These are phyloP conservation scores for Hartigia nigra DNA, from an alignment of 2,888 invertebrate species.

Conservation along the genomic window DNA sequence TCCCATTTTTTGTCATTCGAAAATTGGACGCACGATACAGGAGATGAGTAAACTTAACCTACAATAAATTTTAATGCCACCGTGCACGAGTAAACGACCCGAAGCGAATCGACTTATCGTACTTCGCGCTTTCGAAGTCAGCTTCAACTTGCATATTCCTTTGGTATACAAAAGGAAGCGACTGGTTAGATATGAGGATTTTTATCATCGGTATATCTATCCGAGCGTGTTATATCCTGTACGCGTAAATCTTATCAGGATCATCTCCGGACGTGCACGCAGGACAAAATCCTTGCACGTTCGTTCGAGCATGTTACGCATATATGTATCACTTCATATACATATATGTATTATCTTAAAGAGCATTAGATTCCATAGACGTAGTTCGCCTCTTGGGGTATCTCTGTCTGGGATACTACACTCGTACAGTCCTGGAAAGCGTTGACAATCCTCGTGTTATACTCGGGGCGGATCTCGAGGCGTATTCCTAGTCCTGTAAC, in stretches of 20 bases:
- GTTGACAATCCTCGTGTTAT: conserved; percentile 2
- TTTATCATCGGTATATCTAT: not conserved
- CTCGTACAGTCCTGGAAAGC: not conserved
- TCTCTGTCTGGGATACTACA: not conserved
- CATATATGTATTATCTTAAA: not conserved
- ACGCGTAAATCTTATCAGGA: not conserved
- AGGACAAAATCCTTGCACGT: not conserved
- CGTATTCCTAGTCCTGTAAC: not conserved
- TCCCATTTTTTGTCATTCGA: not conserved
- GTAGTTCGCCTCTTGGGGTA: not conserved
- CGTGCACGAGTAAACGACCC: too few relatives aligned
- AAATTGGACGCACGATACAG: not conserved
- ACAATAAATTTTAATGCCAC: too few relatives aligned
- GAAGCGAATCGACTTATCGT: too few relatives aligned
- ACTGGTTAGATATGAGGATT: not conserved
- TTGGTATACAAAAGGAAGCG: not conserved
- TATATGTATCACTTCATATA: not conserved
- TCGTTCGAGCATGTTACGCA: not conserved
- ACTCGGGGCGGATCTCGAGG: not conserved
- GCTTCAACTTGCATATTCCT: too few relatives aligned
- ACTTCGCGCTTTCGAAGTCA: too few relatives aligned
- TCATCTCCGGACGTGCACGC: not conserved
- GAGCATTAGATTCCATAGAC: not conserved
- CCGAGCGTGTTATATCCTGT: not conserved
- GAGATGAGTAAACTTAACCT: too few relatives aligned